phyloP scores from a whole-genome alignment of 2,113 vertebrate species.

The Bos javanicus region DNA sequence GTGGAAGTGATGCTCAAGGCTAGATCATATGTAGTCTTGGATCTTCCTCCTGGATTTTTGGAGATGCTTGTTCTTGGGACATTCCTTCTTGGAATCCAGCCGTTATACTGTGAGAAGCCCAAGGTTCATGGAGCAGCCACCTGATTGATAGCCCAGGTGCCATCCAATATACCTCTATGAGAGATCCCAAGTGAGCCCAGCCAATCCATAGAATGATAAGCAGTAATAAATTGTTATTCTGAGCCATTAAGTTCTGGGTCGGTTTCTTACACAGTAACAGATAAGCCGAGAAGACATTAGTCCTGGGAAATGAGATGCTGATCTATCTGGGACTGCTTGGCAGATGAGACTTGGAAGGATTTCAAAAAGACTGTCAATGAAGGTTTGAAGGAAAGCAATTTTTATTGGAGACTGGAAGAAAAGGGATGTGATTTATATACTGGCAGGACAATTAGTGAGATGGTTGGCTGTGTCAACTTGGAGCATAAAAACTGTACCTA shows the following conservation, averaged over 20 bases:
- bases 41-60: not conserved
- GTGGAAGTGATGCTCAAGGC: too few species aligned
- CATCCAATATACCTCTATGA: rapidly evolving
- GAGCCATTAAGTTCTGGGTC: not conserved
- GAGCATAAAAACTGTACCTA: not conserved
- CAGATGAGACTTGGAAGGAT: not conserved
- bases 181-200: not conserved
- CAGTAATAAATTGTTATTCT: not conserved
- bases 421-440: not conserved
- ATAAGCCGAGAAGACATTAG: not conserved
- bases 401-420: not conserved
- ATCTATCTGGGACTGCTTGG: not conserved
- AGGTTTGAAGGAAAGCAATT: not conserved
- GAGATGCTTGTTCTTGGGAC: not conserved
- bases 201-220: not conserved
- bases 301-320: not conserved
- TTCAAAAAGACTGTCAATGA: not conserved
- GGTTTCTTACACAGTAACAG: not conserved
- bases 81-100: not conserved
- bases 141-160: not conserved
- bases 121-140: not conserved
- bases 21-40: not conserved
- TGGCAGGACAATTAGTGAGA: not conserved
- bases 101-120: not conserved
- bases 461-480: not conserved